Evolutionary conservation across 2,888 invertebrate genomes (phyloP), one percentile per base, ranked within the genome.

Genomic region (Idaea dimidiata): DNA sequence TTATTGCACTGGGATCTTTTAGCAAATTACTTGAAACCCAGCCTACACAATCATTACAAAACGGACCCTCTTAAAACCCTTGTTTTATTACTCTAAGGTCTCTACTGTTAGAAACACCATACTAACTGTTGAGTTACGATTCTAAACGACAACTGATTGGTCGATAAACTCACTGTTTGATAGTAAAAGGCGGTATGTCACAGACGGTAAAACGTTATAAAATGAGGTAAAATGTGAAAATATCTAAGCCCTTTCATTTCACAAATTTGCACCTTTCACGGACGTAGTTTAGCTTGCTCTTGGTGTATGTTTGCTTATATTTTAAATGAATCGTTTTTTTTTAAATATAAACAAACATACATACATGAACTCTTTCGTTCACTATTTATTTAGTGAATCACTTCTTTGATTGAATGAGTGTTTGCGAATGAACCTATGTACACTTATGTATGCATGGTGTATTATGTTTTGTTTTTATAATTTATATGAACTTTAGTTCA

Each of bases 21-120:
- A 43, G 43, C 43, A 43, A 43, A 43, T 43, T 43, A 43, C 43
- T 43, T 43, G 43, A 43, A 43, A 43, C 43, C 43, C 43, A 43
- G 43, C 43, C 43, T 43, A 43, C 43, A 43, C 43, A 43, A 43
- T 43, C 43, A 43, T 43, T 43, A 43, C 43, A 10, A 43, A 43
- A 6, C 43, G 43, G 43, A 43, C 43, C 43, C 43, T 43, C 43
- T 43, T 43, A 43, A 43, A 43, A 43, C 43, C 43, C 43, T 43
- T 43, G 43, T 43, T 43, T 43, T 43, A 43, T 43, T 43, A 43
- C 43, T 8, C 14, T 43, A 43, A 43, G 43, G 43, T 43, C 43
- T 43, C 43, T 24, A 24, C 24, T 43, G 43, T 10, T 10, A 43
- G 43, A 10, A 43, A 43, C 43, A 43, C 43, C 43, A 43, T 43